Evolutionary conservation across 2,113 vertebrate species (phyloP).

Genomic region (Trichomycterus rosablanca): DNA sequence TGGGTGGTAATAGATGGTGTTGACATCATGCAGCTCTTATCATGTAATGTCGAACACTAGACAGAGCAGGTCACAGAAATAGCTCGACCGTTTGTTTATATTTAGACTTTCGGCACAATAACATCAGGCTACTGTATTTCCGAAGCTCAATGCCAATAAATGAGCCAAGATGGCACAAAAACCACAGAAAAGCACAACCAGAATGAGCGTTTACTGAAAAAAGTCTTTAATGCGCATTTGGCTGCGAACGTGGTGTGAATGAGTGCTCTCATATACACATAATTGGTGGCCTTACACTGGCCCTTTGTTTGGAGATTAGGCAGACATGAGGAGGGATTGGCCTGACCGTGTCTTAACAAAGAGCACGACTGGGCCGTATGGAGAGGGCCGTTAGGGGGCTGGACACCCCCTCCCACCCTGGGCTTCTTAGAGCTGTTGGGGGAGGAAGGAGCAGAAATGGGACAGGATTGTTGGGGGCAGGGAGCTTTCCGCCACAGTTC

Average conservation of each 20-base stretch:
- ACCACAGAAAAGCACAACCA: not conserved
- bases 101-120: no score
- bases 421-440: slow-evolving; percentile 32
- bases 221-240: not conserved
- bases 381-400: slow-evolving; percentile 36
- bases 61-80: not conserved
- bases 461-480: slow-evolving; percentile 46
- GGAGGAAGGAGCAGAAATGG: slow-evolving; percentile 46
- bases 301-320: slow-evolving; percentile 75
- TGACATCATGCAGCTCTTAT: slow-evolving; percentile 7
- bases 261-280: slow-evolving; percentile 58
- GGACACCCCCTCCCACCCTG: slow-evolving; percentile 6
- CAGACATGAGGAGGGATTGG: slow-evolving; percentile 68
- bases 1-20: not conserved
- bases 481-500: not conserved
- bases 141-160: no score
- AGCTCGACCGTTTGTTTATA: no score
- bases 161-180: no score
- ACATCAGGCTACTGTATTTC: no score
- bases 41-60: slow-evolving; percentile 2
- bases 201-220: not conserved
- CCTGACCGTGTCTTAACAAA: slow-evolving; percentile 61
- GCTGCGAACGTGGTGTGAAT: slow-evolving; percentile 5
- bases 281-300: slow-evolving; percentile 71
- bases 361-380: slow-evolving; percentile 45